Base-by-base conservation (phyloP, 2,113 vertebrate species). In the Nesoenas mayeri region DNA sequence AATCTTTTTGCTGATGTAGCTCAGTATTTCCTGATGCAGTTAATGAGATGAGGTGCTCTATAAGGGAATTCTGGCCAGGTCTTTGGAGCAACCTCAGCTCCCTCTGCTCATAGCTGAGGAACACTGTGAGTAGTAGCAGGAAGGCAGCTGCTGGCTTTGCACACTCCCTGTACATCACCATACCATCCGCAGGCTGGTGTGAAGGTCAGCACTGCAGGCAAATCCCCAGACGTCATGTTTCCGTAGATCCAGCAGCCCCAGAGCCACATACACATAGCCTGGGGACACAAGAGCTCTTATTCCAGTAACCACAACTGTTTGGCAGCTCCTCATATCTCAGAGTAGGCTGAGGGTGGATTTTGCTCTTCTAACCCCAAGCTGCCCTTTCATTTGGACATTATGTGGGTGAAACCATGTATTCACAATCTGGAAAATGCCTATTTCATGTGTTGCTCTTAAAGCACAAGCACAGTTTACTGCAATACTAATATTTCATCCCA, bases 1-100 rank as follows among this genome's bases (percentile, higher is more conserved):
- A 85, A 81, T 75, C 47, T 86, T 96, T 96, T 67, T 88, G 77
- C 92, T 96, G 93, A 88, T 4, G 4, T 78, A 79, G 92, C 85
- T 91, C 73, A 21, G 56, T 81, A 53, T 72, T 94, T 93, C 71
- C 57, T 58, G 65, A 58, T 75, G 40, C 77, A 92, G 70, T 85
- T 86, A 89, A 92, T 40, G 40, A 96, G 77, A 70, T 42, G 66
- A 87, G 62, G 36, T 66, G 58, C 53, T 79, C 73, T 82, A 2
- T 13, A 84, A 32, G 34, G 83, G 61, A 93, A 88, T 91, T 74
- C 66, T 87, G 60, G 78, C 42, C 64, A 53, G 12, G 57, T 51
- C 57, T 85, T 53, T 81, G 79, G 77, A 84, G 64, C 57, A 87
- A 86, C 64, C 65, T 75, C 60, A 71, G 13, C 48, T 92, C 53